phyloP scores from a whole-genome alignment of 2,888 invertebrate species.

The Lumbricus terrestris region DNA sequence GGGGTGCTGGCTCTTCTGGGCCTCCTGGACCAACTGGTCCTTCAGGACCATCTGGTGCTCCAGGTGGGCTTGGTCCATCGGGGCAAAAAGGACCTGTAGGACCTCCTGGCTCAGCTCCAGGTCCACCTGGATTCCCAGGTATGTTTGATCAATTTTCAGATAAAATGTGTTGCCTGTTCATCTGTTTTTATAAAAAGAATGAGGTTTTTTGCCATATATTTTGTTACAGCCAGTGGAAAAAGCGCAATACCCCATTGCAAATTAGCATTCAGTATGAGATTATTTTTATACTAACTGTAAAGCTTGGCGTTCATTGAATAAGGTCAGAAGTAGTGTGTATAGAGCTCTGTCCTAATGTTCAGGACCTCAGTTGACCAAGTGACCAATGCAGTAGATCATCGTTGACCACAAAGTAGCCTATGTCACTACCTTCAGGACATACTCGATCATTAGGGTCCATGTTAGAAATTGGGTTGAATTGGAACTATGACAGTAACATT shows the following conservation, averaged over 20 bases:
- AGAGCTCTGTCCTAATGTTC: background rate
- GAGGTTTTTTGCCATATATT: background rate
- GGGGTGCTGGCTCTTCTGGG: slow-evolving; percentile 40
- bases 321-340: background rate
- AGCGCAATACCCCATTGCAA: background rate
- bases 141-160: background rate
- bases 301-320: background rate
- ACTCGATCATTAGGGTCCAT: too few relatives aligned
- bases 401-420: background rate
- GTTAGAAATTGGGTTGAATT: too few relatives aligned
- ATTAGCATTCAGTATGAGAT: background rate
- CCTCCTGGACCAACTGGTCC: slow-evolving; percentile 30
- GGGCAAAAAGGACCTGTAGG: slow-evolving; percentile 20
- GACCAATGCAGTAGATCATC: background rate
- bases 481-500: too few relatives aligned
- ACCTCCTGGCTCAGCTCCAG: slow-evolving; percentile 18
- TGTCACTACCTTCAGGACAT: too few relatives aligned
- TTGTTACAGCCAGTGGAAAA: background rate
- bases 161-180: background rate
- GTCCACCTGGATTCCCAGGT: slow-evolving; percentile 18
- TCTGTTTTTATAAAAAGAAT: background rate
- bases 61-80: slow-evolving; percentile 47
- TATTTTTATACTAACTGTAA: background rate
- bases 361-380: background rate
- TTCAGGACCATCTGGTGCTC: slow-evolving; percentile 21